Evolutionary conservation across 2,797 vertebrate genomes (phyloP).

Genomic region (Adelosebastes latens): DNA sequence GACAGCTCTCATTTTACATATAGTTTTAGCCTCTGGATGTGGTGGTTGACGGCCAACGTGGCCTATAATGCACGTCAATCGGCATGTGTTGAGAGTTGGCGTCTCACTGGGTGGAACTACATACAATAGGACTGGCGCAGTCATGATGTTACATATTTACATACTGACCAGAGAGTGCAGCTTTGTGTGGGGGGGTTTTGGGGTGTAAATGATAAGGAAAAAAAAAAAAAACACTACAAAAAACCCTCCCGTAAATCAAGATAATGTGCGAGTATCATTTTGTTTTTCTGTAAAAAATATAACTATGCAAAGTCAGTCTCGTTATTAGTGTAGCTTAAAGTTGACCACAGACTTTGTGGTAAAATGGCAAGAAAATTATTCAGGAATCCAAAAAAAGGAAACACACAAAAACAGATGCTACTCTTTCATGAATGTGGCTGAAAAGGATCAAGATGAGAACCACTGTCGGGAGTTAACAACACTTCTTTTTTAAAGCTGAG

Average conservation of each 20-base stretch:
- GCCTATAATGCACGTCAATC: constrained; percentile 61
- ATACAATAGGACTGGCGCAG: constrained; percentile 59
- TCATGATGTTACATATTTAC: constrained; percentile 75
- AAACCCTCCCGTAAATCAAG: constrained; percentile 54
- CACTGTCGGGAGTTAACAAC: constrained; percentile 15
- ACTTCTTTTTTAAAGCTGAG: constrained; percentile 64
- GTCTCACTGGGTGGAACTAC: constrained; percentile 65
- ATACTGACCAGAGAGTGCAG: constrained; percentile 76
- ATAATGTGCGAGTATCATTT: constrained; percentile 68
- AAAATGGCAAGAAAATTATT: constrained; percentile 72
- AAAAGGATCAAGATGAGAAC: constrained; percentile 33
- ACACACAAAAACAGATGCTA: constrained; percentile 58
- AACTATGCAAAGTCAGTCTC: constrained; percentile 84
- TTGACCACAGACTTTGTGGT: constrained; percentile 75
- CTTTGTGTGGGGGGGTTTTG: constrained; percentile 21
- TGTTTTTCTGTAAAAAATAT: constrained; percentile 77
- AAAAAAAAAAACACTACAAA: background rate
- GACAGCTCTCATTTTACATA: constrained; percentile 55
- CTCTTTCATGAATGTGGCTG: constrained; percentile 64
- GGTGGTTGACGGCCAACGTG: constrained; percentile 67
- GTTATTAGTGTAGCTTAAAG: constrained; percentile 86
- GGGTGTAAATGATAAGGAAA: constrained; percentile 16
- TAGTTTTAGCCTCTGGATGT: constrained; percentile 58
- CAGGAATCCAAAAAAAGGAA: constrained; percentile 10
- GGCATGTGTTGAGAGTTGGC: constrained; percentile 60